Evolutionary conservation across 2,888 invertebrate species (phyloP).

Genomic region (Lithophane leautieri): DNA sequence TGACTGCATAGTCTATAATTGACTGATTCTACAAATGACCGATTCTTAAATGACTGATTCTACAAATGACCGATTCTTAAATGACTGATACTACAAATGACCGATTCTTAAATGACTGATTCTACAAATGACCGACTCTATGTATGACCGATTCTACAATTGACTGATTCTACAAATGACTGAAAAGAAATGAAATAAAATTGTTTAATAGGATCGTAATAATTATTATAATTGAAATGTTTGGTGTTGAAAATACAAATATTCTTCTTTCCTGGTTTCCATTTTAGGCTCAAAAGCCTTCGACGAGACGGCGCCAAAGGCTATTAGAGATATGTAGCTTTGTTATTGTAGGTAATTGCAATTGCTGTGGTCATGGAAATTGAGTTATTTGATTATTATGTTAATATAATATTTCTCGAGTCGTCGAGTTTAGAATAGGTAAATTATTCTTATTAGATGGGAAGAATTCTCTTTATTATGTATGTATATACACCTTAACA

Average conservation of each 20-base stretch:
- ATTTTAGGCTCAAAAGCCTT: conserved; percentile 25
- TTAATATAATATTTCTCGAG: conserved; percentile 54
- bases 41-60: too few species aligned
- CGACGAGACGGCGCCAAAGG: conserved; percentile 62
- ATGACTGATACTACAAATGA: too few species aligned
- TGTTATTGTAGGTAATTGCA: conserved; percentile 72
- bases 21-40: too few species aligned
- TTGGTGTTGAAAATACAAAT: conserved; percentile 16
- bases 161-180: too few species aligned
- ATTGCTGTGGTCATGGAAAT: conserved; percentile 63
- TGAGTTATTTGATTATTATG: conserved; percentile 72
- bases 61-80: too few species aligned
- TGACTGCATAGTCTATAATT: too few species aligned
- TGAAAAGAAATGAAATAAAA: too few species aligned
- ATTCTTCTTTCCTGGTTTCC: conserved; percentile 11
- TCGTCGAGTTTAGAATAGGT: conserved; percentile 8
- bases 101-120: too few species aligned
- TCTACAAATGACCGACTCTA: too few species aligned
- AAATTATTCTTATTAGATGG: not conserved
- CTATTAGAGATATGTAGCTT: conserved; percentile 60
- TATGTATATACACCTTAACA: not conserved
- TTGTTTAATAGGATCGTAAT: not conserved
- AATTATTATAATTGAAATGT: conserved; percentile 1
- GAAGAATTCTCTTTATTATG: not conserved
- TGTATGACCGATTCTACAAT: too few species aligned